Percentiles rank a stretch among this genome's conserved stretches.
Evolutionary conservation across 2,113 vertebrate genomes (phyloP).

Genomic region (Danionella cerebrum): DNA sequence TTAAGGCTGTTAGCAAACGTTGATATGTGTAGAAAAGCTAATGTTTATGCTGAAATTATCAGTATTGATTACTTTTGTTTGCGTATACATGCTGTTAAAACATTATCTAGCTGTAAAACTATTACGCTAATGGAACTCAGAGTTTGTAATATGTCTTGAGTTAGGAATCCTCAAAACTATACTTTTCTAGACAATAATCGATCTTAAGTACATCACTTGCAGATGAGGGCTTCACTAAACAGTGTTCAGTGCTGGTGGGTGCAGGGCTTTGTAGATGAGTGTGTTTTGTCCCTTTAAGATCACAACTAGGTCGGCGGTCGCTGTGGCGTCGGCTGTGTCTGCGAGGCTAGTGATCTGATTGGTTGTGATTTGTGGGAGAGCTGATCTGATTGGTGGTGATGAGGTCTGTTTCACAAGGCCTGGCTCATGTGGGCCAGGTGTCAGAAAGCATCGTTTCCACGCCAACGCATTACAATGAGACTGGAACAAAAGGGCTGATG

Average conservation of each 20-base stretch:
- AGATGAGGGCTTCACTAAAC: conserved; percentile 9
- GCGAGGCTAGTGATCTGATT: conserved; percentile 49
- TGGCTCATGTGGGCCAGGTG: conserved; percentile 43
- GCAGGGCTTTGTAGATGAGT: conserved; percentile 2
- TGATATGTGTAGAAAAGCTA: too few species aligned
- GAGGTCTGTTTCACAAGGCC: conserved; percentile 53
- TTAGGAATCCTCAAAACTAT: neutral
- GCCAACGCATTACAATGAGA: conserved; percentile 30
- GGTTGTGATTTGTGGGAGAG: conserved; percentile 39
- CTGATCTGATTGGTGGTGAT: conserved; percentile 49
- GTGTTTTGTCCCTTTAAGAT: conserved; percentile 49
- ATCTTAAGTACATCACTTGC: neutral
- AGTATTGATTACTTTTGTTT: too few species aligned
- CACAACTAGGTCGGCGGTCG: conserved; percentile 48
- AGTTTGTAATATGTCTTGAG: neutral
- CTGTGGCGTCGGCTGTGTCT: conserved; percentile 34
- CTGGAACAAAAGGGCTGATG: conserved; percentile 11
- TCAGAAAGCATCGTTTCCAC: conserved; percentile 54
- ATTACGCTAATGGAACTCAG: neutral
- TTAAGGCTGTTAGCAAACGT: too few species aligned
- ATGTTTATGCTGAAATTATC: too few species aligned
- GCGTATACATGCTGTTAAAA: too few species aligned
- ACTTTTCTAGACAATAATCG: neutral
- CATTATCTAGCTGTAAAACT: too few species aligned
- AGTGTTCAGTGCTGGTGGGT: neutral